Conservation (phyloP, 2,888 invertebrate species). For the Cryptocheilus praepositus region DNA sequence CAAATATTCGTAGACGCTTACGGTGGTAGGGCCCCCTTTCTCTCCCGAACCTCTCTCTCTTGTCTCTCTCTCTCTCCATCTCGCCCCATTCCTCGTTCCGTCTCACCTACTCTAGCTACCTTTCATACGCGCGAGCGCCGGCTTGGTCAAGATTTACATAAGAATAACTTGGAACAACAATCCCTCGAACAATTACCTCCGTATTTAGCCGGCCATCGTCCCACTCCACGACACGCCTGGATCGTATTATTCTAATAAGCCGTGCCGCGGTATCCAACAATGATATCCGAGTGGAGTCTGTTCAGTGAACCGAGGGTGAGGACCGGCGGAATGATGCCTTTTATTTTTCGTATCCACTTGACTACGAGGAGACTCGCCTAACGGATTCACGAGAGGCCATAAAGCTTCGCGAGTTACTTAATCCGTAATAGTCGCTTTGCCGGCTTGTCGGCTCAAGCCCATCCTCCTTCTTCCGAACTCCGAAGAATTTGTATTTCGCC, state of each 20-base stretch:
- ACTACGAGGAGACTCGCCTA: conserved; percentile 6
- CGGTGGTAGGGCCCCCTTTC: conserved; percentile 29
- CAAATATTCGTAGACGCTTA: conserved; percentile 66
- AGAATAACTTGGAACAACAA: conserved; percentile 72
- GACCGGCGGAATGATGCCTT: conserved; percentile 34
- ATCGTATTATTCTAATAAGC: conserved; percentile 68
- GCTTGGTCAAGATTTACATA: conserved; percentile 72
- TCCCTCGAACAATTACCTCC: conserved; percentile 70
- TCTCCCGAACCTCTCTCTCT: conserved; percentile 5
- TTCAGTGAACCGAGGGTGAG: neutral
- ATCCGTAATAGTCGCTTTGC: conserved; percentile 12
- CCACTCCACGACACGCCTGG: conserved; percentile 51
- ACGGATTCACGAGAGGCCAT: conserved; percentile 6
- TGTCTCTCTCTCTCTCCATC: neutral
- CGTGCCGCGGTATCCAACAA: conserved; percentile 51
- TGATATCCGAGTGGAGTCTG: conserved; percentile 38
- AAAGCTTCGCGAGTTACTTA: conserved; percentile 1
- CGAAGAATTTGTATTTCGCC: too few relatives aligned
- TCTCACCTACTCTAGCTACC: neutral
- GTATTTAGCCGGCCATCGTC: conserved; percentile 60
- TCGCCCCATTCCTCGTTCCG: too few relatives aligned
- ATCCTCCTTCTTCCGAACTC: too few relatives aligned
- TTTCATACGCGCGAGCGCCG: conserved; percentile 27
- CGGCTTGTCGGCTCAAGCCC: too few relatives aligned
- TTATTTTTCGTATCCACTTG: conserved; percentile 40